These are phyloP conservation scores for Plebejus anna DNA, from an alignment of 2,888 invertebrate genomes.

Conservation along the genomic window DNA sequence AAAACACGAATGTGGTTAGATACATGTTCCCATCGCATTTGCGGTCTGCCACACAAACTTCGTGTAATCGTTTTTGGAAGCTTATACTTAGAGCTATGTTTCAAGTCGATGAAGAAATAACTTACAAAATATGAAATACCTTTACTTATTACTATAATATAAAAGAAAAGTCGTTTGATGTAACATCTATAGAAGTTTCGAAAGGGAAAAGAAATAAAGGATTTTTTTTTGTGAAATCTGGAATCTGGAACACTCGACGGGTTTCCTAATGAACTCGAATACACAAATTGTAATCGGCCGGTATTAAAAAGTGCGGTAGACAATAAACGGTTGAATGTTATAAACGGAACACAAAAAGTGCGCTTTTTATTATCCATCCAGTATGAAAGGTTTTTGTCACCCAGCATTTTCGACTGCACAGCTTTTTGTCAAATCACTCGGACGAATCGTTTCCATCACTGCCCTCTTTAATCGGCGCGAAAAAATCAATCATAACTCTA, in stretches of 20 bases:
- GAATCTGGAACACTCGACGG: not conserved
- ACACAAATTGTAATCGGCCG: constrained; percentile 16
- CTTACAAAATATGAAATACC: not conserved
- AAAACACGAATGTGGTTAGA: constrained; percentile 3
- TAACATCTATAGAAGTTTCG: not conserved
- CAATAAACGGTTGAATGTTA: constrained; percentile 28
- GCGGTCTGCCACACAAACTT: constrained; percentile 12
- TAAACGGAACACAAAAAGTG: constrained; percentile 35
- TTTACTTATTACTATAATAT: not conserved
- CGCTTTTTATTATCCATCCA: constrained; percentile 36
- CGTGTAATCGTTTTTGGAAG: constrained; percentile 12
- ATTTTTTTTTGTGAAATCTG: not conserved
- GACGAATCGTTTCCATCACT: constrained; percentile 44
- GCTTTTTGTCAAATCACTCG: constrained; percentile 53
- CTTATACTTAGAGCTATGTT: not conserved
- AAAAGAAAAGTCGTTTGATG: not conserved
- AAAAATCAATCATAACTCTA: constrained; percentile 35
- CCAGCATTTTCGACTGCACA: constrained; percentile 40
- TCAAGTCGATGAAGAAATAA: not conserved
- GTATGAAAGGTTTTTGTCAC: constrained; percentile 38
- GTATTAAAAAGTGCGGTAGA: constrained; percentile 22
- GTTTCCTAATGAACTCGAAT: constrained; percentile 2
- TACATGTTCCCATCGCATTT: constrained; percentile 20
- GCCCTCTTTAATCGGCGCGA: constrained; percentile 21
- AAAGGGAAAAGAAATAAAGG: not conserved